These are phyloP conservation scores for Semicossyphus pulcher DNA, from an alignment of 2,113 vertebrate genomes.

Conservation along the genomic window DNA sequence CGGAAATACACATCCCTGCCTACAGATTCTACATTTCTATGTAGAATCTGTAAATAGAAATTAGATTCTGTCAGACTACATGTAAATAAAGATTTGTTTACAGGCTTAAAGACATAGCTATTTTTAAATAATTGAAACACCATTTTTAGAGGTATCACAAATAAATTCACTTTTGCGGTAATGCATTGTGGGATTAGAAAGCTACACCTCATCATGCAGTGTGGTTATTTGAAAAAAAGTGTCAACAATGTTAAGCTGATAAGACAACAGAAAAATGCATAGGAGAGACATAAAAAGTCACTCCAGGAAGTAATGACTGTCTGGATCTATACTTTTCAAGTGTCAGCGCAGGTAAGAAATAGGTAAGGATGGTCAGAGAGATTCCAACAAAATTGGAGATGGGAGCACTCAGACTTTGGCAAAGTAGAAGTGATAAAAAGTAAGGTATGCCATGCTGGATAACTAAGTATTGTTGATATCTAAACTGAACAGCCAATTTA, in stretches of 20 bases:
- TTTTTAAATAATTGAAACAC: not conserved
- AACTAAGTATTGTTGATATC: too few relatives aligned
- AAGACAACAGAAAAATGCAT: not conserved
- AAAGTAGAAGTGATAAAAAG: too few relatives aligned
- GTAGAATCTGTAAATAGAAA: too few relatives aligned
- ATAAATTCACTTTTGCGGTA: not conserved
- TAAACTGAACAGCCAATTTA: too few relatives aligned
- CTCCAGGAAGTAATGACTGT: not conserved
- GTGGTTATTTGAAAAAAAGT: not conserved
- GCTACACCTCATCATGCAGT: not conserved
- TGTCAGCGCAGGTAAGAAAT: not conserved
- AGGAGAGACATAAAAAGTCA: not conserved
- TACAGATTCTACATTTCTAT: too few relatives aligned
- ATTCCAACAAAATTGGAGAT: not conserved
- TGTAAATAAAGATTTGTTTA: too few relatives aligned
- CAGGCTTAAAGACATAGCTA: too few relatives aligned
- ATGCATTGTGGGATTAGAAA: not conserved
- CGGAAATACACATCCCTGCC: too few relatives aligned
- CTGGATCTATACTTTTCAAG: too few relatives aligned
- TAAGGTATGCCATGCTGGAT: too few relatives aligned
- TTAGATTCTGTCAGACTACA: too few relatives aligned
- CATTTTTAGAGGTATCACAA: not conserved
- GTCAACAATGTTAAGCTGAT: not conserved
- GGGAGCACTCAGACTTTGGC: not conserved
- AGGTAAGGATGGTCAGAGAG: too few relatives aligned